Evolutionary conservation across 1,140 invertebrate species (phyloP).

Genomic region (Rhynchophorus ferrugineus): DNA sequence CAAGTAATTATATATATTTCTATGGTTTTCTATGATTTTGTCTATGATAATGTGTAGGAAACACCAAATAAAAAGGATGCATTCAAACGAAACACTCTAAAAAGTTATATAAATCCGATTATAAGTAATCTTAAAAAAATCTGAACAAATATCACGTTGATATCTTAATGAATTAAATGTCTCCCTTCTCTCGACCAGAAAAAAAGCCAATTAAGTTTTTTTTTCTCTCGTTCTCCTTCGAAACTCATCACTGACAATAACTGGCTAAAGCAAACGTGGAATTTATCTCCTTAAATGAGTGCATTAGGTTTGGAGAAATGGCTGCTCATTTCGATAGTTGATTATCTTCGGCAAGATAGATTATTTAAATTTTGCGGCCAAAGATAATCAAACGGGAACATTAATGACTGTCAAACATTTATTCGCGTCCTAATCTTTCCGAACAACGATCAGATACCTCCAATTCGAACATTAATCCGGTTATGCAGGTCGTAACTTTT

Average conservation of each 20-base stretch:
- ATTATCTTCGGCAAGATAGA: not conserved
- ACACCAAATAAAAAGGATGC: too few species aligned
- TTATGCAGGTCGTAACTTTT: too few species aligned
- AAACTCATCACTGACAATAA: not conserved
- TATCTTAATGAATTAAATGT: not conserved
- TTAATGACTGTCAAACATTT: not conserved
- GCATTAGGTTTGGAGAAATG: not conserved
- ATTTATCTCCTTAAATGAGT: not conserved
- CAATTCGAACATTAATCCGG: not conserved
- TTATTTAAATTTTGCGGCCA: not conserved
- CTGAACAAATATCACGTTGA: not conserved
- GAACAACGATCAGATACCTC: not conserved
- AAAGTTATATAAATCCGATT: too few species aligned
- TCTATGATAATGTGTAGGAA: too few species aligned
- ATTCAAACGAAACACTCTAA: too few species aligned
- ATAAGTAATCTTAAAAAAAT: too few species aligned
- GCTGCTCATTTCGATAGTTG: not conserved
- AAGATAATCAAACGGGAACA: not conserved
- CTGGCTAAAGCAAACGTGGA: not conserved
- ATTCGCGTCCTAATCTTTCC: not conserved
- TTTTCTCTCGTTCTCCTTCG: not conserved
- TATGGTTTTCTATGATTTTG: too few species aligned
- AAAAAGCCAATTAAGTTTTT: not conserved
- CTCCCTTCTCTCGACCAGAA: not conserved
- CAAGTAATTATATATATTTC: too few species aligned